Conservation (phyloP, 2,113 vertebrate genomes). For the Raja brachyura region DNA sequence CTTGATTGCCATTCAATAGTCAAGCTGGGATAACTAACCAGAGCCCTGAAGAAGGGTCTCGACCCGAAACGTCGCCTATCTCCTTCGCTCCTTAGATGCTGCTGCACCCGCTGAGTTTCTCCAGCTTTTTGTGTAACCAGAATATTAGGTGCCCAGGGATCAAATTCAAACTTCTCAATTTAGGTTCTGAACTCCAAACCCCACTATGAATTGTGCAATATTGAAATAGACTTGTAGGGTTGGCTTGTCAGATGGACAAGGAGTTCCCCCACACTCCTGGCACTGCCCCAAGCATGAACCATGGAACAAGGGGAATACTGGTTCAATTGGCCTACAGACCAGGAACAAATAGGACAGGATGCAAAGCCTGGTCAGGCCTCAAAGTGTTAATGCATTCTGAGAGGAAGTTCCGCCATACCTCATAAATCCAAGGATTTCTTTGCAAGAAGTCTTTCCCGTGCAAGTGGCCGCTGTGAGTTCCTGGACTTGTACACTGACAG, state of each 20-base stretch:
- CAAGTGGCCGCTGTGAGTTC: constrained; percentile 30
- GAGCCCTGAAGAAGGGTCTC: too few relatives aligned
- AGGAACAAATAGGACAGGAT: neutral
- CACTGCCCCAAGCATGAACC: neutral
- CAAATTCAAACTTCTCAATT: too few relatives aligned
- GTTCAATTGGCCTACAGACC: neutral
- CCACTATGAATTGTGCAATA: neutral
- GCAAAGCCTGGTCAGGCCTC: neutral
- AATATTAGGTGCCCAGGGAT: too few relatives aligned
- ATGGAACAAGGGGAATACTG: neutral
- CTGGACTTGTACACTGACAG: constrained; percentile 36
- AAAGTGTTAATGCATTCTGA: constrained; percentile 35
- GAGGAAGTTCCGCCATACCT: constrained; percentile 33
- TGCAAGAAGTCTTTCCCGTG: constrained; percentile 22
- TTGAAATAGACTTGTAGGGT: neutral
- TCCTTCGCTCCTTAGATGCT: too few relatives aligned
- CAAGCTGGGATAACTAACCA: neutral
- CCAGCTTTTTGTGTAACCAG: too few relatives aligned
- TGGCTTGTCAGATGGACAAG: neutral
- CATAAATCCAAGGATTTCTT: constrained; percentile 37
- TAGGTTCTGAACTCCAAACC: neutral
- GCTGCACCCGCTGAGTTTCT: too few relatives aligned
- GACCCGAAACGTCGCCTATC: too few relatives aligned
- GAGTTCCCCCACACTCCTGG: neutral
- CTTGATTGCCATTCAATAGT: neutral